These are phyloP conservation scores for Rhea pennata DNA, from an alignment of 2,113 vertebrate genomes.

Conservation along the genomic window DNA sequence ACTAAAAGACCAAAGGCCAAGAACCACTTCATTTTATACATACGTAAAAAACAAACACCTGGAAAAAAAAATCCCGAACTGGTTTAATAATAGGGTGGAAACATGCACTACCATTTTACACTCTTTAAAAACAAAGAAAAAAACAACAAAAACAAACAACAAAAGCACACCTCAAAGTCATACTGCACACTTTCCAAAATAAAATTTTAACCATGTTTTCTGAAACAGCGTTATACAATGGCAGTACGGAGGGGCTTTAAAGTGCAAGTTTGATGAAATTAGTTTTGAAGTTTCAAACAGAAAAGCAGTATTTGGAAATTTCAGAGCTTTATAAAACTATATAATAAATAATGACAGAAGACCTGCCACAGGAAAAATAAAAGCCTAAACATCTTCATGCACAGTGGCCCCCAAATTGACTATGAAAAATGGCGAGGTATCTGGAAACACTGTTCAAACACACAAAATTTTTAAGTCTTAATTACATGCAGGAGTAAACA, in stretches of 20 bases:
- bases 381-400: not conserved
- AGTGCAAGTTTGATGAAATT: not conserved
- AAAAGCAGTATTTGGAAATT: not conserved
- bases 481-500: not conserved
- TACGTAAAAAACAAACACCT: not conserved
- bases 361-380: not conserved
- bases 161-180: not conserved
- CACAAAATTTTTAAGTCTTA: not conserved
- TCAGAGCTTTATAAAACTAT: not conserved
- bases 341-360: not conserved
- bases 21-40: not conserved
- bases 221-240: not conserved
- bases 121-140: not conserved
- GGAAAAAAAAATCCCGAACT: not conserved
- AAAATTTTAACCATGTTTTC: not conserved
- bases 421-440: not conserved
- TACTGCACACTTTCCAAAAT: not conserved
- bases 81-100: not conserved
- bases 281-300: not conserved
- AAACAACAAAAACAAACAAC: not conserved
- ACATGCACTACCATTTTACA: not conserved
- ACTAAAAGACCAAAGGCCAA: not conserved
- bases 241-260: not conserved
- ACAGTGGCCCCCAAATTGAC: not conserved
- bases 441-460: slow-evolving; percentile 7